Conservation (phyloP, 2,797 vertebrate species). For the Oreonectes daqikongensis region DNA sequence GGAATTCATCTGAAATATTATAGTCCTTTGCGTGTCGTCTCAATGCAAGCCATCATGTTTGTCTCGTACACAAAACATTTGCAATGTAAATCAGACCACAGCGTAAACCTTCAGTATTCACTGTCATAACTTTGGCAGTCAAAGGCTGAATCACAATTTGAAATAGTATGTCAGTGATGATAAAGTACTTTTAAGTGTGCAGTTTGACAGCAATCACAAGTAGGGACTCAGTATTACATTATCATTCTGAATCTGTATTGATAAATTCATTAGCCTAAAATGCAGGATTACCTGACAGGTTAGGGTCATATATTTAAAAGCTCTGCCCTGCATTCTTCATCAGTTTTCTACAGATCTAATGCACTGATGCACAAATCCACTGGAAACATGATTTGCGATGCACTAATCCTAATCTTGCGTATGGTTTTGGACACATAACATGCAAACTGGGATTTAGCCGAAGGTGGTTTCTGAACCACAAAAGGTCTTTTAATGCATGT, state of each 20-base stretch:
- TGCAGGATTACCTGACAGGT: not conserved
- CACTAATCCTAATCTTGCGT: constrained; percentile 1
- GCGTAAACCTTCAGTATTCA: not conserved
- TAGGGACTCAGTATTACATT: not conserved
- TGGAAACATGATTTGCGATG: not conserved
- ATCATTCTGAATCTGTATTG: not conserved
- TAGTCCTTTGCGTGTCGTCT: not conserved
- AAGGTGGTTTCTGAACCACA: not conserved
- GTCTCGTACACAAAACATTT: constrained; percentile 3
- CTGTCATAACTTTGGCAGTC: not conserved
- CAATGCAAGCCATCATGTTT: not conserved
- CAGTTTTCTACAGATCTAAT: not conserved
- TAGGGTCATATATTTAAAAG: not conserved
- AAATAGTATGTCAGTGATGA: not conserved
- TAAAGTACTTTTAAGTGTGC: not conserved
- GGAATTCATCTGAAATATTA: not conserved
- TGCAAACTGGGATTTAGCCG: not conserved
- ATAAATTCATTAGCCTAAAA: not conserved
- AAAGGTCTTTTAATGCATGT: not conserved
- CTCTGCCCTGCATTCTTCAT: not conserved
- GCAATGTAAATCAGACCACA: constrained; percentile 6
- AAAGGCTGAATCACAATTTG: not conserved
- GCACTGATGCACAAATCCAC: not conserved
- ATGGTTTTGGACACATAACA: not conserved
- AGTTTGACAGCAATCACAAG: not conserved